These are phyloP conservation scores for Megalopta genalis DNA, from an alignment of 1,140 invertebrate genomes.

Conservation along the genomic window DNA sequence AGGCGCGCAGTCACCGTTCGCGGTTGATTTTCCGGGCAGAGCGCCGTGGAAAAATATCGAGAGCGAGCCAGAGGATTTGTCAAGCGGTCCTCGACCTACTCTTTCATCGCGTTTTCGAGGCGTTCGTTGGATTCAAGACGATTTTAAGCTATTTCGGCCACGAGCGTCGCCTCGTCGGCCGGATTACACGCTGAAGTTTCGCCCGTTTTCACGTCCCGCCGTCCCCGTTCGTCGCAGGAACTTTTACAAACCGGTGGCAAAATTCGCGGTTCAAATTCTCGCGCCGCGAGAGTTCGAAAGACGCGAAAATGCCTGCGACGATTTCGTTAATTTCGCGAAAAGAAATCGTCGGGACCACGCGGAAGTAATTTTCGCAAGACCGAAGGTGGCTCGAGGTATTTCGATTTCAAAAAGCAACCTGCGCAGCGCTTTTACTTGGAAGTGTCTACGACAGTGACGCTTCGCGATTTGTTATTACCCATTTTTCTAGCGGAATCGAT, in stretches of 20 bases:
- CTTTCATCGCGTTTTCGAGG: slow-evolving; percentile 13
- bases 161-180: not conserved
- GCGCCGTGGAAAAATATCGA: slow-evolving; percentile 53
- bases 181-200: slow-evolving; percentile 40
- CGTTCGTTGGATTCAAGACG: slow-evolving; percentile 28
- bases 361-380: too few species aligned
- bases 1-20: slow-evolving; percentile 36
- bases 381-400: too few species aligned
- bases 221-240: not conserved
- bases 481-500: too few species aligned
- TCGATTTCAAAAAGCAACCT: too few species aligned
- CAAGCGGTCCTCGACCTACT: slow-evolving; percentile 61
- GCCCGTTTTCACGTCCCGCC: not conserved
- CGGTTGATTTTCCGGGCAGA: slow-evolving; percentile 52
- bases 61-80: slow-evolving; percentile 50
- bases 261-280: not conserved
- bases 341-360: too few species aligned
- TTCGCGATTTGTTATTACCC: too few species aligned
- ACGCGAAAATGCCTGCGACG: not conserved
- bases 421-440: too few species aligned
- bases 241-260: not conserved
- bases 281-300: not conserved
- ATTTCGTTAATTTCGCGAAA: too few species aligned
- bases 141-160: slow-evolving; percentile 31
- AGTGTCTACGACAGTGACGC: too few species aligned